phyloP scores from a whole-genome alignment of 23 tunicate genomes.

The Ciona savignyi region DNA sequence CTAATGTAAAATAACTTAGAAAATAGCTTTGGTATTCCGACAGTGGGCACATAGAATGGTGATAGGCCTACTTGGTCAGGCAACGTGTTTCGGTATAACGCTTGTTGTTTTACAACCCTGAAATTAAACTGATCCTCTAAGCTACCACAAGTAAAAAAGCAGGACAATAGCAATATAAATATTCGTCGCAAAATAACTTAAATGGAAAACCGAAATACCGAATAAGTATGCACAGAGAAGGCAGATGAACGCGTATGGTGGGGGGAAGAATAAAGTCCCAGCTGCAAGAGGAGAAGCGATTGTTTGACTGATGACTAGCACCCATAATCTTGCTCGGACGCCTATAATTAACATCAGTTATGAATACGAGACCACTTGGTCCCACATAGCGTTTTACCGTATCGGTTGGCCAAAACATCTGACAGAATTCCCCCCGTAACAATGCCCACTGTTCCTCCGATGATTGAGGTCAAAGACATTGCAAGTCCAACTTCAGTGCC shows the following conservation, averaged over 20 bases:
- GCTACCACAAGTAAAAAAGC: too few species aligned
- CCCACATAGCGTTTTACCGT: slow-evolving; percentile 24
- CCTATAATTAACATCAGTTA: too few species aligned
- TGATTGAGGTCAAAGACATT: slow-evolving; percentile 65
- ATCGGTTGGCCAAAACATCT: slow-evolving; percentile 64
- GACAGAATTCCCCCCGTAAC: slow-evolving; percentile 86
- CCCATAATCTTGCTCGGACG: background rate
- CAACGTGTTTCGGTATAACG: too few species aligned
- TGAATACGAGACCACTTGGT: background rate
- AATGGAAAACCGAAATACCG: too few species aligned
- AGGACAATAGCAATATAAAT: too few species aligned
- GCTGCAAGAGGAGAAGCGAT: background rate
- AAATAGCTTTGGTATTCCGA: too few species aligned
- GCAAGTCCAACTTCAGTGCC: slow-evolving; percentile 40
- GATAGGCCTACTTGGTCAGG: too few species aligned
- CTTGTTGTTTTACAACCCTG: too few species aligned
- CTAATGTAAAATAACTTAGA: too few species aligned
- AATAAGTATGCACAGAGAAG: background rate
- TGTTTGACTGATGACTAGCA: background rate
- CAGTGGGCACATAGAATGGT: too few species aligned
- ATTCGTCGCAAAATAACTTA: too few species aligned
- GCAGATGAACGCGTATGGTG: background rate
- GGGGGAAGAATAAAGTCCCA: background rate
- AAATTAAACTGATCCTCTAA: too few species aligned
- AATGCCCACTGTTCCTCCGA: slow-evolving; percentile 83